Conservation (phyloP, 2,113 vertebrate genomes). For the Acrocephalus kingi region DNA sequence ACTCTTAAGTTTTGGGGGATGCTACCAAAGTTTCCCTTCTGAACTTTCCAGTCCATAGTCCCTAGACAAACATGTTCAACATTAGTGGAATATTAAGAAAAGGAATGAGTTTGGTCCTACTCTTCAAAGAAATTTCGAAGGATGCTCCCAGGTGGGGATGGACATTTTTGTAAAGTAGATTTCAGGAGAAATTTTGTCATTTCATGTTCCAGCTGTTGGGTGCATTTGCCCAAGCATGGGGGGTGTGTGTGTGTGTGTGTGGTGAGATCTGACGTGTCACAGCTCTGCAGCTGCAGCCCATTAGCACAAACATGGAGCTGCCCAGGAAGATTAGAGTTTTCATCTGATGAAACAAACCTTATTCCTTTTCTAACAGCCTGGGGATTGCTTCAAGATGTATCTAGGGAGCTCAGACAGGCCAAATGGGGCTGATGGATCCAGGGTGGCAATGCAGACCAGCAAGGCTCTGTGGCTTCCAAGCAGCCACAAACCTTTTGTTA, state of each 20-base stretch:
- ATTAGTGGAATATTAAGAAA: neutral
- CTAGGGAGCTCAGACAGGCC: neutral
- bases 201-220: neutral
- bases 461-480: neutral
- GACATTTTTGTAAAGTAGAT: neutral
- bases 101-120: constrained; percentile 15
- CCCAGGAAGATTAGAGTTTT: neutral
- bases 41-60: neutral
- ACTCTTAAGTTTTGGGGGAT: neutral
- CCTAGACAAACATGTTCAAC: neutral
- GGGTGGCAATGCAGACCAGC: neutral
- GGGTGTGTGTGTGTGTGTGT: neutral
- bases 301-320: constrained; percentile 19
- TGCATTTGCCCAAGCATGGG: neutral
- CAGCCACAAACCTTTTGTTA: neutral
- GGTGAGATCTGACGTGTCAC: constrained; percentile 13
- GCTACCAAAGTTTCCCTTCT: neutral
- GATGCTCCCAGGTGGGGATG: neutral
- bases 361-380: neutral
- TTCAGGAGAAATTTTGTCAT: constrained; percentile 2
- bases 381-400: constrained; percentile 33
- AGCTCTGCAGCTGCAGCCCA: constrained; percentile 60
- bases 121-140: constrained; percentile 56
- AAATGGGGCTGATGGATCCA: neutral
- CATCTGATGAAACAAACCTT: neutral